Evolutionary conservation across 2,113 vertebrate genomes (phyloP).

Genomic region (Piprites chloris): DNA sequence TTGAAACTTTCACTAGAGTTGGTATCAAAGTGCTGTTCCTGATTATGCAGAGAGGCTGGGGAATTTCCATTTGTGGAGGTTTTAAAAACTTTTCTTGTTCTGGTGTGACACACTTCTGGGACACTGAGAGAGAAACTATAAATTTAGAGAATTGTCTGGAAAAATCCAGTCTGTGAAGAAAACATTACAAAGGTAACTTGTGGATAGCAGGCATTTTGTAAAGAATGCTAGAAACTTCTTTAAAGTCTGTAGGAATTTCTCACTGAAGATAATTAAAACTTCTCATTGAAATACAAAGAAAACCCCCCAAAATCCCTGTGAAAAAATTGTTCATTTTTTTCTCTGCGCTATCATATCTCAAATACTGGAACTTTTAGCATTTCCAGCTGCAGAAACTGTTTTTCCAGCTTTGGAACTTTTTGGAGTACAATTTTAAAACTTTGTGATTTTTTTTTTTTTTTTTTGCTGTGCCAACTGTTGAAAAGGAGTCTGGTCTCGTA

Average conservation of each 20-base stretch:
- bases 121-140: background rate
- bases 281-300: background rate
- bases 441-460: background rate
- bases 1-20: background rate
- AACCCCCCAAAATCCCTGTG: rapidly evolving
- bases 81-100: background rate
- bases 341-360: background rate
- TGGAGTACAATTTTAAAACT: background rate
- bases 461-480: background rate
- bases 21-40: background rate
- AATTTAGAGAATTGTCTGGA: background rate
- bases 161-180: background rate
- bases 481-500: background rate
- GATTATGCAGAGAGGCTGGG: background rate
- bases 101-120: background rate
- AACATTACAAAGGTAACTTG: background rate
- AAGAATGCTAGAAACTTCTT: background rate
- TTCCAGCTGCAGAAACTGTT: background rate
- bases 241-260: background rate
- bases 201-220: background rate
- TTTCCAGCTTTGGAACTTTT: too few species aligned
- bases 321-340: background rate
- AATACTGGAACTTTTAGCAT: background rate
- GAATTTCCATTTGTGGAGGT: background rate
- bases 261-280: background rate